Evolutionary conservation across 1,140 invertebrate genomes (phyloP).

Genomic region (Drosophila ironensis): DNA sequence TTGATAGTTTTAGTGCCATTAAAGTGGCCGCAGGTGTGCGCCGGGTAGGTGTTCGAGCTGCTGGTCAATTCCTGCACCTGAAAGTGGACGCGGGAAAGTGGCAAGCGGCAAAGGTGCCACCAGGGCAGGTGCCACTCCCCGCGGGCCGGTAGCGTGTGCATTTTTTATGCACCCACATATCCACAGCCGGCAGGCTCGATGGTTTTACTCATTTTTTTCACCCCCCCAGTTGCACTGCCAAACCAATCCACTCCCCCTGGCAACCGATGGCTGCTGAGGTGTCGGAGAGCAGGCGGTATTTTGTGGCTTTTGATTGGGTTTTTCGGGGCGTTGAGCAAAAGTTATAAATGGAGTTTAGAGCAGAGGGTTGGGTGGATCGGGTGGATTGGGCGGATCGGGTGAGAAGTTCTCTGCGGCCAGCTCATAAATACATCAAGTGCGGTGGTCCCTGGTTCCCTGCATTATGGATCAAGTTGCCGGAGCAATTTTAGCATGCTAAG

Average conservation of each 20-base stretch:
- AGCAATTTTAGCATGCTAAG: slow-evolving; percentile 63
- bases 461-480: slow-evolving; percentile 58
- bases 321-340: slow-evolving; percentile 28
- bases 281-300: slow-evolving; percentile 60
- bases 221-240: not conserved
- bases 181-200: slow-evolving; percentile 63
- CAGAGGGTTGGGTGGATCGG: not conserved
- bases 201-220: slow-evolving; percentile 6
- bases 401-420: slow-evolving; percentile 43
- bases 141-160: slow-evolving; percentile 41
- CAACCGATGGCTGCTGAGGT: slow-evolving; percentile 31
- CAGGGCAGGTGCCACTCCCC: slow-evolving; percentile 35
- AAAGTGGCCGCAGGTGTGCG: slow-evolving; percentile 10
- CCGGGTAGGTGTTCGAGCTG: slow-evolving; percentile 19
- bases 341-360: slow-evolving; percentile 75
- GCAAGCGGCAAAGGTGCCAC: slow-evolving; percentile 15
- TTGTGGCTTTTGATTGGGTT: slow-evolving; percentile 74
- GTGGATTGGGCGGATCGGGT: no score
- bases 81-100: slow-evolving; percentile 7
- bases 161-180: slow-evolving; percentile 77
- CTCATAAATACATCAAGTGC: slow-evolving; percentile 71
- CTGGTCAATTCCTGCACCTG: slow-evolving; percentile 61
- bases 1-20: not conserved
- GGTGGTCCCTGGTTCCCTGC: slow-evolving; percentile 16
- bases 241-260: not conserved